Percentiles rank a stretch among this genome's conserved stretches.
phyloP scores from a whole-genome alignment of 30 jellyfish, hydroid and myxozoan species.

The Clytia hemisphaerica region DNA sequence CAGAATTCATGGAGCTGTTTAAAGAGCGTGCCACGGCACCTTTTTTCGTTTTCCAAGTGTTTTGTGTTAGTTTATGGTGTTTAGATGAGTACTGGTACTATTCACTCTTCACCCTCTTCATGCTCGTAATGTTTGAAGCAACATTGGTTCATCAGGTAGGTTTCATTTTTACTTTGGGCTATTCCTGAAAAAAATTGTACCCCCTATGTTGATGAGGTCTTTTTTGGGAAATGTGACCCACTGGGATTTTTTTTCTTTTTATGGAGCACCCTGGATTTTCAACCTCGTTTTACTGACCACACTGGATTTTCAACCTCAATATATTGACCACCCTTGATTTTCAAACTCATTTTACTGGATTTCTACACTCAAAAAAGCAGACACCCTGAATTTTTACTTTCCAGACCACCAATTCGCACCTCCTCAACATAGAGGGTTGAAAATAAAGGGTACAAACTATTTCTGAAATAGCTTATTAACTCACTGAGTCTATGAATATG shows the following conservation, averaged over 20 bases:
- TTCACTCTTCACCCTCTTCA: constrained; percentile 74
- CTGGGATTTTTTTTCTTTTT: background rate
- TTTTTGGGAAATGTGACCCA: background rate
- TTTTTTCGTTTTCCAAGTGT: constrained; percentile 97
- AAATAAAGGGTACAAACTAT: too few relatives aligned
- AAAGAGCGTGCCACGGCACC: constrained; percentile 99
- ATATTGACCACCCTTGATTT: too few relatives aligned
- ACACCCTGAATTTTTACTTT: too few relatives aligned
- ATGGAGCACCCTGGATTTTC: too few relatives aligned
- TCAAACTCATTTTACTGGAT: too few relatives aligned
- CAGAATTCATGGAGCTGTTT: constrained; percentile 88
- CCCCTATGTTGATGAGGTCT: background rate
- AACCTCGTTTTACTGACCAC: too few relatives aligned
- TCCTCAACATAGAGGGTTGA: too few relatives aligned
- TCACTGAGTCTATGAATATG: too few relatives aligned
- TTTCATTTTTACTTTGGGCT: background rate
- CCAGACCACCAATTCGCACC: too few relatives aligned
- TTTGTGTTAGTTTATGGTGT: constrained; percentile 99
- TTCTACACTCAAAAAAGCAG: too few relatives aligned
- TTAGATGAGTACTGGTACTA: constrained; percentile 97
- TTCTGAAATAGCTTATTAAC: too few relatives aligned
- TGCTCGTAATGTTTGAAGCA: constrained; percentile 94
- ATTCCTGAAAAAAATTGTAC: background rate
- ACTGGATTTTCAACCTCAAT: too few relatives aligned
- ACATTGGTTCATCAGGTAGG: constrained; percentile 97